Evolutionary conservation across 2,113 vertebrate species (phyloP).

Genomic region (Rhea americana): DNA sequence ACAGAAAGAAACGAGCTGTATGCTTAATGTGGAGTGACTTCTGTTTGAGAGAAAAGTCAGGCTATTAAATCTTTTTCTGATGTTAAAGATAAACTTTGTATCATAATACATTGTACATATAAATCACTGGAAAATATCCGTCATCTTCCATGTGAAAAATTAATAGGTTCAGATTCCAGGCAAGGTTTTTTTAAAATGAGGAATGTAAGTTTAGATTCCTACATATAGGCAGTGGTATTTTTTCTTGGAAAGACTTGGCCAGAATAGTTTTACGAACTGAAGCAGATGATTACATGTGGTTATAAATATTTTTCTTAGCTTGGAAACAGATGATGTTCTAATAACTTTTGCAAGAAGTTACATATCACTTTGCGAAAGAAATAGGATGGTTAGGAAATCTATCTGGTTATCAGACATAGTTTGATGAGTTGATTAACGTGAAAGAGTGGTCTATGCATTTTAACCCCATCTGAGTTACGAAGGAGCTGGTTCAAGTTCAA

Average conservation of each 20-base stretch:
- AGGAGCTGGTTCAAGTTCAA: neutral
- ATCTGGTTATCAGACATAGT: neutral
- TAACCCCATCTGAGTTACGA: neutral
- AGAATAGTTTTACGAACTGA: neutral
- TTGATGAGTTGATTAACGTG: neutral
- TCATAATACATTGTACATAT: neutral
- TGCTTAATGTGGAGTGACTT: neutral
- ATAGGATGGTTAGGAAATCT: neutral
- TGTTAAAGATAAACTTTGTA: neutral
- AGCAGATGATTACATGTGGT: neutral
- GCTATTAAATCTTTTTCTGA: neutral
- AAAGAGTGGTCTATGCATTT: neutral
- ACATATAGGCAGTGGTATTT: neutral
- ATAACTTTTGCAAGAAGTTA: neutral
- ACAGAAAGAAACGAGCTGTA: neutral
- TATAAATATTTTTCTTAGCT: neutral
- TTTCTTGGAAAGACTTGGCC: neutral
- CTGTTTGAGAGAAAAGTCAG: neutral
- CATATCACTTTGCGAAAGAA: neutral
- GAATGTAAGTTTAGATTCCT: neutral
- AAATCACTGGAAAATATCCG: neutral
- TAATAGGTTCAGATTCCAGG: neutral
- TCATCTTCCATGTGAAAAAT: neutral
- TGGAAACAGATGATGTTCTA: neutral
- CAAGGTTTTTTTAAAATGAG: neutral